These are phyloP conservation scores for Craseonycteris thonglongyai DNA, from an alignment of 2,113 vertebrate species.

Conservation along the genomic window DNA sequence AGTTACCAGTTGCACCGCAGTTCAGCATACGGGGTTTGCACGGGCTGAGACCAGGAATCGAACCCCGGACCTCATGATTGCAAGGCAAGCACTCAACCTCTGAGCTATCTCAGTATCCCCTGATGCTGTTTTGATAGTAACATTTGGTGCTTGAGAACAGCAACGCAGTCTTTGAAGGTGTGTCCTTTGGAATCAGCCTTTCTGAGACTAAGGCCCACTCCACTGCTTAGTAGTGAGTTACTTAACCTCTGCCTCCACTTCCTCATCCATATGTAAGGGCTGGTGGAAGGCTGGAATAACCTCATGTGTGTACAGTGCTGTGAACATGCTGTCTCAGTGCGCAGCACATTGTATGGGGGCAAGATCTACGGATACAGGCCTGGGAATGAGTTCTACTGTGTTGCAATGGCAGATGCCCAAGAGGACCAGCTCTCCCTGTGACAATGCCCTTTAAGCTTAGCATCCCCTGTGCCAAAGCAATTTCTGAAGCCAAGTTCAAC, in stretches of 20 bases:
- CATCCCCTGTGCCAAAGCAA: neutral
- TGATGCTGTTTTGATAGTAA: neutral
- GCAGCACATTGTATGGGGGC: rapidly evolving
- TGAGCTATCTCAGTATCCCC: too few relatives aligned
- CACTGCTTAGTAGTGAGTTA: neutral
- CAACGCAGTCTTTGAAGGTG: rapidly evolving
- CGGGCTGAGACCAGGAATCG: too few relatives aligned
- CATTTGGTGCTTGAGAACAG: neutral
- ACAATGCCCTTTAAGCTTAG: neutral
- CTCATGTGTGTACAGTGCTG: rapidly evolving
- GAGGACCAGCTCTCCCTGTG: neutral
- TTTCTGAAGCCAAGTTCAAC: neutral
- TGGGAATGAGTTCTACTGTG: neutral
- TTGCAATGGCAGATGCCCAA: neutral
- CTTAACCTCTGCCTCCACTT: rapidly evolving
- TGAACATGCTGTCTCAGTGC: neutral
- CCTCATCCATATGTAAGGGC: neutral
- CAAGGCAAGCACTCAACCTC: too few relatives aligned
- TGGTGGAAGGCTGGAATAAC: neutral
- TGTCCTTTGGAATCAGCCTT: neutral
- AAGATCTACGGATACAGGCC: rapidly evolving
- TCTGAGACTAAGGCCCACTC: neutral
- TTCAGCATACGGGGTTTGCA: too few relatives aligned
- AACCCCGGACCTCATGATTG: too few relatives aligned
- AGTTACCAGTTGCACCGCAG: too few relatives aligned